These are phyloP conservation scores for Epinephelus fuscoguttatus DNA, from an alignment of 2,113 vertebrate genomes.

Conservation along the genomic window DNA sequence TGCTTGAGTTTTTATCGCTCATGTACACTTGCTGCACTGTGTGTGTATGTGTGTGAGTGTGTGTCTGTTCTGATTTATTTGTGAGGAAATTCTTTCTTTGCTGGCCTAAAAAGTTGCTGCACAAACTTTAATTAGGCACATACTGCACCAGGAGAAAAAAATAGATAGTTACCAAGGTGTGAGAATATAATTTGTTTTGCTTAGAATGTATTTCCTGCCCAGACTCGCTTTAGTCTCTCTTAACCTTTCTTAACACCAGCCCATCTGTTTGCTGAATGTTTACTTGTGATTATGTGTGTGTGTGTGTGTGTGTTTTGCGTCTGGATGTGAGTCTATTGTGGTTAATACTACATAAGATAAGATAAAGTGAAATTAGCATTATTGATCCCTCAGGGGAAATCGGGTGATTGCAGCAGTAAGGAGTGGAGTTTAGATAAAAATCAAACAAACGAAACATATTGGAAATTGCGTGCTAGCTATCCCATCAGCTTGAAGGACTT, in stretches of 20 bases:
- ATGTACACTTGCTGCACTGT: conserved; percentile 31
- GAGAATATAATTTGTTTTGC: conserved; percentile 45
- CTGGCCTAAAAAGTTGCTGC: conserved; percentile 8
- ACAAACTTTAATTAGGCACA: conserved; percentile 41
- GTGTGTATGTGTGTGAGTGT: conserved; percentile 16
- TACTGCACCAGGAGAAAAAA: not conserved
- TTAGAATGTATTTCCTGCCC: conserved; percentile 42
- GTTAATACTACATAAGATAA: conserved; percentile 41
- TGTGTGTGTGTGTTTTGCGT: conserved; percentile 28
- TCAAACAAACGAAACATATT: conserved; percentile 45
- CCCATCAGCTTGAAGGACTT: conserved; percentile 14
- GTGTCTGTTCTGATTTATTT: conserved; percentile 34
- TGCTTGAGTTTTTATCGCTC: conserved; percentile 53
- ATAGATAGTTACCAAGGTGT: conserved; percentile 17
- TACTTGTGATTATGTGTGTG: not conserved
- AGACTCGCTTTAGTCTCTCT: conserved; percentile 6
- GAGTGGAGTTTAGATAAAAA: conserved; percentile 51
- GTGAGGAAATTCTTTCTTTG: conserved; percentile 20
- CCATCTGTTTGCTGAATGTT: conserved; percentile 27
- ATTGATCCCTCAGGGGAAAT: conserved; percentile 59
- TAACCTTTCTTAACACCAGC: conserved; percentile 33
- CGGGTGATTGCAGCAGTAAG: conserved; percentile 25
- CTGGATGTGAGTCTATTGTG: conserved; percentile 7
- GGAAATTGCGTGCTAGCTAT: conserved; percentile 1
- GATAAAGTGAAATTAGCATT: conserved; percentile 59